Conservation (phyloP, 2,888 invertebrate genomes). For the Ischnus inquisitorius region DNA sequence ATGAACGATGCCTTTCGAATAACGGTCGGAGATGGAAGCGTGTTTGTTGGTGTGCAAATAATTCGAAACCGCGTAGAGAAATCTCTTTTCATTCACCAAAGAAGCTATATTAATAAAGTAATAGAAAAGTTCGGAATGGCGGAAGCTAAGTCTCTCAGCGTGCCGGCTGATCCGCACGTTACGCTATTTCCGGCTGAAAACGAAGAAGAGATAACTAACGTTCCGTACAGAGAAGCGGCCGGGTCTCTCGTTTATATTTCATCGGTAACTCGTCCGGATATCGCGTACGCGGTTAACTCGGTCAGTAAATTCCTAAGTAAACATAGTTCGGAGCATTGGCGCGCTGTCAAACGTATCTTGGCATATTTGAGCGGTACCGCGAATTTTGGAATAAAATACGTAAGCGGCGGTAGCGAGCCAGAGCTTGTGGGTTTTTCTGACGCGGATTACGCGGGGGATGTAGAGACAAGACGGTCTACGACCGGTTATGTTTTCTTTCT, state of each 20-base stretch:
- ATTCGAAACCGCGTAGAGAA: background rate
- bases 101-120: background rate
- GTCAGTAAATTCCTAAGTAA: constrained; percentile 23
- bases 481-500: too few relatives aligned
- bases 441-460: too few relatives aligned
- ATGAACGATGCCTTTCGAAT: constrained; percentile 32
- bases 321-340: constrained; percentile 27
- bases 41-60: constrained; percentile 18
- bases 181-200: background rate
- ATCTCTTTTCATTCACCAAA: background rate
- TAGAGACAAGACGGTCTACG: too few relatives aligned
- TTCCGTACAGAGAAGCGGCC: constrained; percentile 41
- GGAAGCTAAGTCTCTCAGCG: background rate
- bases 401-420: background rate
- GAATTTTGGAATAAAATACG: constrained; percentile 26
- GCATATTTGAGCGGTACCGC: constrained; percentile 22
- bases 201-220: background rate
- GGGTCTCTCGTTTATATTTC: constrained; percentile 48
- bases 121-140: constrained; percentile 32
- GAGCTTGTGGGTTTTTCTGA: background rate
- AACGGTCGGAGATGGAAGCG: background rate
- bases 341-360: constrained; percentile 29
- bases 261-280: constrained; percentile 44
- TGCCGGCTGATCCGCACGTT: constrained; percentile 27
- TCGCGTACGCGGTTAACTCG: constrained; percentile 29